These are phyloP conservation scores for Toxostoma redivivum DNA, from an alignment of 2,113 vertebrate genomes.

Conservation along the genomic window DNA sequence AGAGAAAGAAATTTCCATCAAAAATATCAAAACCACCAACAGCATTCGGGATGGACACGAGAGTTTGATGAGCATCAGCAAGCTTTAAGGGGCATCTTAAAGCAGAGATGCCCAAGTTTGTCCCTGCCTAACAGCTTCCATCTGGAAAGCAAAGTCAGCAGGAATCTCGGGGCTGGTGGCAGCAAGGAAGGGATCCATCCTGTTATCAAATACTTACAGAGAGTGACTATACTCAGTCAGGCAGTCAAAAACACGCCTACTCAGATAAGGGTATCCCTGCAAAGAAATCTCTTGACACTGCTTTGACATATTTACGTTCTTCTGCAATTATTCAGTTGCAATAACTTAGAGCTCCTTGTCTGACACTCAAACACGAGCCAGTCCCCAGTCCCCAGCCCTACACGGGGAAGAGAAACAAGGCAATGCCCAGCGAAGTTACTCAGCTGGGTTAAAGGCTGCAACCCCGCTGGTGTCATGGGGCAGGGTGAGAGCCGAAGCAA, in stretches of 20 bases:
- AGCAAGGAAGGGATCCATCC: neutral
- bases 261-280: constrained; percentile 54
- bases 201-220: constrained; percentile 19
- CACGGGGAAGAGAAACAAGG: neutral
- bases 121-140: neutral
- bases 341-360: neutral
- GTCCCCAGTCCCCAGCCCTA: neutral
- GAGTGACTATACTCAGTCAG: constrained; percentile 31
- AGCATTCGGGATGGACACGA: neutral
- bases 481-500: neutral
- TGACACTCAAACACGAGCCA: neutral
- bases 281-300: constrained; percentile 53
- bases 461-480: neutral
- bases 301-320: constrained; percentile 55
- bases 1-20: neutral
- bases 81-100: neutral
- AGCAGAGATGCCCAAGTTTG: neutral
- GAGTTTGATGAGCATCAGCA: neutral
- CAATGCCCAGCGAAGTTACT: neutral
- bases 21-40: neutral
- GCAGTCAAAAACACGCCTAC: constrained; percentile 53
- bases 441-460: neutral
- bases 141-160: neutral
- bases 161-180: neutral
- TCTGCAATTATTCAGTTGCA: neutral